Conservation (phyloP, 2,888 invertebrate genomes). For the Meteorus colon region DNA sequence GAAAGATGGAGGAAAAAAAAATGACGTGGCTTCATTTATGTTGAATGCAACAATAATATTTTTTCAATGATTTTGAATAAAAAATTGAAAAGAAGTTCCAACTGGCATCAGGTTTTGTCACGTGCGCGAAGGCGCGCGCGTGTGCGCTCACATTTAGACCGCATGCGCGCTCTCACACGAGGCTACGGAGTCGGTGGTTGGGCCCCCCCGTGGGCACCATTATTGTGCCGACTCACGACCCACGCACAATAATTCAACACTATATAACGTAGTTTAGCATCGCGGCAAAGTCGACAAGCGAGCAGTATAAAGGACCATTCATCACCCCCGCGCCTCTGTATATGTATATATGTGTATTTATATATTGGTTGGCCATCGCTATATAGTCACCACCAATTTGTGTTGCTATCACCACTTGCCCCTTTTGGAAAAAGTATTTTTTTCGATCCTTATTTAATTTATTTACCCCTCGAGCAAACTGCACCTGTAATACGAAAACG, state of each 20-base stretch:
- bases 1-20: background rate
- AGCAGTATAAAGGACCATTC: conserved; percentile 48
- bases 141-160: conserved; percentile 10
- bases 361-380: background rate
- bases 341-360: background rate
- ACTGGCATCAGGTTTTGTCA: background rate
- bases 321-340: conserved; percentile 47
- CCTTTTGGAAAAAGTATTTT: conserved; percentile 14
- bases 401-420: conserved; percentile 38
- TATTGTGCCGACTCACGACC: conserved; percentile 61
- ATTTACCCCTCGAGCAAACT: conserved; percentile 1
- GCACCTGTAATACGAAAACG: conserved; percentile 24
- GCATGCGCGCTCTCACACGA: conserved; percentile 26
- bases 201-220: conserved; percentile 58
- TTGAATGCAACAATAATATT: background rate
- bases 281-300: conserved; percentile 38
- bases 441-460: conserved; percentile 1
- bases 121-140: background rate
- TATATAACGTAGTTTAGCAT: conserved; percentile 29
- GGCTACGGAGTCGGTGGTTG: conserved; percentile 35
- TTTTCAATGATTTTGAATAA: background rate
- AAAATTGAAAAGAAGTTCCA: background rate
- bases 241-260: conserved; percentile 65
- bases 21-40: background rate
- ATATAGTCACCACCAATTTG: conserved; percentile 26